phyloP scores from a whole-genome alignment of 2,797 vertebrate genomes.

The Vultur gryphus region DNA sequence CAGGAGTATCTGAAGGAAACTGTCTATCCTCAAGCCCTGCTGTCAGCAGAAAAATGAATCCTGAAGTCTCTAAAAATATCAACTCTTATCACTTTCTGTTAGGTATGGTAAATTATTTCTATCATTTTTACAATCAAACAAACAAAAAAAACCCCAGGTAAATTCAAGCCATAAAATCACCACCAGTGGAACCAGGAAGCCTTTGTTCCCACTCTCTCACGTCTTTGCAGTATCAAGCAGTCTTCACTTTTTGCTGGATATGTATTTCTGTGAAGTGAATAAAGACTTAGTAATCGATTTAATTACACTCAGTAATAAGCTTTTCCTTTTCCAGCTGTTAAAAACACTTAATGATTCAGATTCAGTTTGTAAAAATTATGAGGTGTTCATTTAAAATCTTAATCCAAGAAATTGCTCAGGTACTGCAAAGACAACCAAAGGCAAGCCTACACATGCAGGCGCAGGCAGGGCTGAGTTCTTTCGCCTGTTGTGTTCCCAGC shows the following conservation, averaged over 20 bases:
- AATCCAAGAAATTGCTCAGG: background rate
- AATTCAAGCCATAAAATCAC: background rate
- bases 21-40: background rate
- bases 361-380: background rate
- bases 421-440: background rate
- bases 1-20: background rate
- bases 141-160: background rate
- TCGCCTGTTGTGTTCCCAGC: background rate
- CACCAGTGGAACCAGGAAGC: background rate
- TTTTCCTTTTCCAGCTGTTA: background rate
- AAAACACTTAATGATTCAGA: constrained; percentile 14
- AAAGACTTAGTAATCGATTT: constrained; percentile 1
- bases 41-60: background rate
- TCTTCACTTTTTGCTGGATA: background rate
- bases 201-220: background rate
- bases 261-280: background rate
- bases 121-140: background rate
- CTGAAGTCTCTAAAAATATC: background rate
- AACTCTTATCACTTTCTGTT: background rate
- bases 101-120: background rate
- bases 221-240: background rate
- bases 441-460: background rate
- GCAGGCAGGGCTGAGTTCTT: background rate
- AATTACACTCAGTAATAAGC: background rate
- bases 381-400: background rate